A percentile compares a stretch with the other conserved stretches of the same genome.
phyloP scores from a whole-genome alignment of 2,113 vertebrate species.

The Festucalex cinctus region DNA sequence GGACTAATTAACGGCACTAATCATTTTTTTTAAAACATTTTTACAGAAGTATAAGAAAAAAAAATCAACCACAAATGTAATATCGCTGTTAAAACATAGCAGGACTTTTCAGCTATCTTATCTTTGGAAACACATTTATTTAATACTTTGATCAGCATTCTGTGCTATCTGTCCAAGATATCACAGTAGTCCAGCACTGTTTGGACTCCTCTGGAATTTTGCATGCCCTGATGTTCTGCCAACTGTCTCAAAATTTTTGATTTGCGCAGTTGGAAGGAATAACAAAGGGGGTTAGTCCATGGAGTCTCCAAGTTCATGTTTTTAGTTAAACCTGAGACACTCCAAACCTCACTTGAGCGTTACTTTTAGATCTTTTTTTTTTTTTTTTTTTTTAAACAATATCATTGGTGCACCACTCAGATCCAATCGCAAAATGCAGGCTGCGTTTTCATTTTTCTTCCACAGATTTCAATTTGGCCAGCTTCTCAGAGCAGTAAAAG shows the following conservation, averaged over 20 bases:
- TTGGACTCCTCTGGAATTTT: neutral
- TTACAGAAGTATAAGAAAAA: no score
- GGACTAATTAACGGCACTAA: no score
- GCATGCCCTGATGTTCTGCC: neutral
- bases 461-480: neutral
- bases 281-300: neutral
- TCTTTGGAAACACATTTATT: neutral
- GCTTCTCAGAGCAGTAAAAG: neutral
- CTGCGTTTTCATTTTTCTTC: neutral
- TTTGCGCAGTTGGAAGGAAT: neutral
- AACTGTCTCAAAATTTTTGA: neutral
- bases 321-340: neutral
- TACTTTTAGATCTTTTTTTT: neutral
- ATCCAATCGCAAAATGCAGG: neutral
- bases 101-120: neutral
- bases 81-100: neutral
- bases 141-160: neutral
- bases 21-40: no score
- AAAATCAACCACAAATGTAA: no score
- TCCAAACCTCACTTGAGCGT: neutral
- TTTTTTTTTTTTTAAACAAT: neutral
- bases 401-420: neutral
- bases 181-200: neutral
- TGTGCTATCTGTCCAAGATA: neutral
- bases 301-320: neutral